A percentile compares a stretch with the other conserved stretches of the same genome.
These are phyloP conservation scores for Acrocephalus kingi DNA, from an alignment of 2,113 vertebrate genomes.

Conservation along the genomic window DNA sequence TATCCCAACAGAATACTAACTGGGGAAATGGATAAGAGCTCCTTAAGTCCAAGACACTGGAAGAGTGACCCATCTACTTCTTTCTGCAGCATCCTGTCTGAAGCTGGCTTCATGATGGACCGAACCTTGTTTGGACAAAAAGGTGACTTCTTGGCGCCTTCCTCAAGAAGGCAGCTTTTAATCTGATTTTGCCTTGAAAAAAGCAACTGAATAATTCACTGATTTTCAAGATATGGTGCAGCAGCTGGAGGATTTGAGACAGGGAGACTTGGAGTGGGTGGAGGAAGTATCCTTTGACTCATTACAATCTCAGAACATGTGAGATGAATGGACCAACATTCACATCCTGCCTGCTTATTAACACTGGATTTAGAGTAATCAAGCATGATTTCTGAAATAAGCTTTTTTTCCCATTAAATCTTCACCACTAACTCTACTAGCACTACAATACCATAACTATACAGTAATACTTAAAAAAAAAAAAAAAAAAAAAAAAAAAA, in stretches of 20 bases:
- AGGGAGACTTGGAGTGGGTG: fast-evolving
- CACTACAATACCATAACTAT: neutral
- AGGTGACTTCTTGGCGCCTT: neutral
- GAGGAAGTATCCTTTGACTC: neutral
- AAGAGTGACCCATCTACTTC: neutral
- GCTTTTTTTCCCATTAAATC: neutral
- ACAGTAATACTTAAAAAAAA: neutral
- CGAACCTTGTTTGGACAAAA: neutral
- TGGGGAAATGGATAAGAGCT: neutral
- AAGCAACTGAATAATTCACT: neutral
- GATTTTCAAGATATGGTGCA: neutral
- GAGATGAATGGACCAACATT: neutral
- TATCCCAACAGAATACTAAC: neutral
- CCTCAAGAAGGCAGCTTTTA: neutral
- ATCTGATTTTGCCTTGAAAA: neutral
- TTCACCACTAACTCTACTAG: neutral
- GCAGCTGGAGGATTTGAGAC: neutral
- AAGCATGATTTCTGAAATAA: neutral
- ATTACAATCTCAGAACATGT: neutral
- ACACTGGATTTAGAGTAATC: neutral
- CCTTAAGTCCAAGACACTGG: neutral
- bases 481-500: neutral
- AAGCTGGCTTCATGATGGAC: neutral
- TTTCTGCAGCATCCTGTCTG: neutral
- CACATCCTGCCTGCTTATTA: neutral